These are phyloP conservation scores for Spondyliosoma cantharus DNA, from an alignment of 2,797 vertebrate genomes.

Conservation along the genomic window DNA sequence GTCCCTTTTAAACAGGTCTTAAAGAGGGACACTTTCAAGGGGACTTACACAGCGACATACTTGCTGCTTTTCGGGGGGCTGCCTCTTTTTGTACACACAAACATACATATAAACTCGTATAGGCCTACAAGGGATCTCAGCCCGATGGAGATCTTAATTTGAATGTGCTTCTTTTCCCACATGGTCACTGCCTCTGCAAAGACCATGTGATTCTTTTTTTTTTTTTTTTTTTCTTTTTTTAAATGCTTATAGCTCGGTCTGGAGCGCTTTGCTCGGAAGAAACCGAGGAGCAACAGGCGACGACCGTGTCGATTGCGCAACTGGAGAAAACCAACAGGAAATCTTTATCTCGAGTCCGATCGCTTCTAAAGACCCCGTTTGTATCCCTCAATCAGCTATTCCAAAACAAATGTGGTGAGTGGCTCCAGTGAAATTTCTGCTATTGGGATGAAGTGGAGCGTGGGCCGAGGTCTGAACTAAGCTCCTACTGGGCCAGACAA, in stretches of 20 bases:
- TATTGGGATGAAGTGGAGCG: constrained; percentile 83
- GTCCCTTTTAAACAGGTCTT: constrained; percentile 88
- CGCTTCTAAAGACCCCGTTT: constrained; percentile 52
- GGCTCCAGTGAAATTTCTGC: constrained; percentile 71
- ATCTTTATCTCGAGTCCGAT: constrained; percentile 68
- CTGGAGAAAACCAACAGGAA: constrained; percentile 72
- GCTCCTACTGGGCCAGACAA: constrained; percentile 83
- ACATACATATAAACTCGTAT: constrained; percentile 82
- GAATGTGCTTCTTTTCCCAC: constrained; percentile 66
- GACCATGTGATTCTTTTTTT: constrained; percentile 32
- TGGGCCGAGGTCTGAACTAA: constrained; percentile 77
- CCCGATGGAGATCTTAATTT: constrained; percentile 77
- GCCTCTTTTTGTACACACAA: constrained; percentile 81
- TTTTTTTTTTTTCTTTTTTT: constrained; percentile 22
- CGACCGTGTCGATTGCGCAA: constrained; percentile 49
- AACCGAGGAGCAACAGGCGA: constrained; percentile 60
- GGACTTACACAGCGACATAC: constrained; percentile 83
- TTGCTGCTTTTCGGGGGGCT: constrained; percentile 72
- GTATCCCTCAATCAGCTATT: constrained; percentile 71
- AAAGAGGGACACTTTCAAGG: constrained; percentile 85
- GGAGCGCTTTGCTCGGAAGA: constrained; percentile 22
- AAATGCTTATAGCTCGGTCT: constrained; percentile 19
- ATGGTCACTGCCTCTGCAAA: constrained; percentile 42
- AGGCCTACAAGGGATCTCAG: constrained; percentile 77
- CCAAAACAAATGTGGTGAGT: constrained; percentile 77